Evolutionary conservation across 2,113 vertebrate genomes (phyloP), one percentile per base, ranked within the genome.

Genomic region (Cynopterus brachyotis): DNA sequence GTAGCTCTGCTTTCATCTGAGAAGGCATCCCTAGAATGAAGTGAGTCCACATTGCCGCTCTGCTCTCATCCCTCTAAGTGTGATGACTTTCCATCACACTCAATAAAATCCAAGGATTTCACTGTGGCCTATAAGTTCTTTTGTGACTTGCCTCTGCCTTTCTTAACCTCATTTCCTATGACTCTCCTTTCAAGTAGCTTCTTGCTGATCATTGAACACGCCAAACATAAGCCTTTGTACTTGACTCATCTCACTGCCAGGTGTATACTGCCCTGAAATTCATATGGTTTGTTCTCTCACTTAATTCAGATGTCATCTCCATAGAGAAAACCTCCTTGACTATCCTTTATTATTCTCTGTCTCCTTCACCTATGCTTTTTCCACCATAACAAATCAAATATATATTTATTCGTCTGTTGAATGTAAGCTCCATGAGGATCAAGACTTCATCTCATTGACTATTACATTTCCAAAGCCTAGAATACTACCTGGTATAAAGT

Each of bases 21-120:
- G 16, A 64, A 84, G 85, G 57, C 28, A 81, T 15, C 57, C 60
- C 35, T 75, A 57, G 40, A 91, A 24, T 75, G 53, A 89, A 85
- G 32, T 40, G 26, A 85, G 64, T 62, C 22, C 30, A 82, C 42
- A 6, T 28, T 69, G 50, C 9, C 20, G 76, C 20, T 47, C 37
- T 40, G 32, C 26, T 85, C 82, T 89, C 26, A 42, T 42, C 13
- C 15, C 1, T 10, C 50, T 80, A 87, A 62, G 22, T 45, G 12
- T 57, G 30, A 59, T 85, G 57, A 83, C 42, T 94, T 81, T 37
- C 59, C 32, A 40, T 82, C 73, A 90, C 50, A 62, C 42, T 70
- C 66, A 94, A 95, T 87, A 85, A 89, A 92, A 89, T 82, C 60
- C 79, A 70, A 37, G n/a, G 62, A 72, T 40, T 92, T 89, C 28